Evolutionary conservation across 2,888 invertebrate species (phyloP).

Genomic region (Xylophagus ater): DNA sequence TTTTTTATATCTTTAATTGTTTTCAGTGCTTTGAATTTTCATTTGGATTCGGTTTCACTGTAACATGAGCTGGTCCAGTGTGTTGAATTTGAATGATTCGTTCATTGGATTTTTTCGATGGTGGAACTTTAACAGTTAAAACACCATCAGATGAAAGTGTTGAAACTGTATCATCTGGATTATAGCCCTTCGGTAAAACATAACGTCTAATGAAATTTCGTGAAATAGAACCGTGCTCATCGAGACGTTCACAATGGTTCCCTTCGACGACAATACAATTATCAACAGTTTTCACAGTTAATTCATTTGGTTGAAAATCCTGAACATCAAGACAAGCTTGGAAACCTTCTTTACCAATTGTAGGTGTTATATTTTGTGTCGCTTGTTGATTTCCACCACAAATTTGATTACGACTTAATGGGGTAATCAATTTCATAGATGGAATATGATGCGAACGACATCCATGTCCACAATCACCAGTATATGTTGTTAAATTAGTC

Average conservation of each 20-base stretch:
- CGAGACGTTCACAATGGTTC: conserved; percentile 63
- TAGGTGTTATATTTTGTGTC: too few species aligned
- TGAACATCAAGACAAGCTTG: conserved; percentile 64
- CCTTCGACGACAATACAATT: conserved; percentile 63
- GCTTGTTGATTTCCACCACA: too few species aligned
- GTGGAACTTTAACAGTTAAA: conserved; percentile 55
- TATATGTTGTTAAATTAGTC: not conserved
- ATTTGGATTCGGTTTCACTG: conserved; percentile 40
- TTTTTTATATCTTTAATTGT: too few species aligned
- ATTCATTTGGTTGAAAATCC: conserved; percentile 68
- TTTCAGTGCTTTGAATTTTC: too few species aligned
- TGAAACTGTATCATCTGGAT: conserved; percentile 60
- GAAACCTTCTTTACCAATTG: conserved; percentile 53
- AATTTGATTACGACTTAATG: conserved; percentile 35
- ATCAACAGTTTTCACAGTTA: conserved; percentile 65
- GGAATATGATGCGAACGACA: not conserved
- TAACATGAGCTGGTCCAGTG: conserved; percentile 47
- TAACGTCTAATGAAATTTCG: conserved; percentile 68
- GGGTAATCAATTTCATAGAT: not conserved
- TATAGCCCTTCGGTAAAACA: conserved; percentile 61
- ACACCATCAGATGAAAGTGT: conserved; percentile 67
- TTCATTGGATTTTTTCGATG: conserved; percentile 37
- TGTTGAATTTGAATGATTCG: conserved; percentile 49
- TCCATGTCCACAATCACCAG: not conserved
- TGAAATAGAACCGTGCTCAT: conserved; percentile 63